Percentiles rank a stretch among this genome's conserved stretches.
Evolutionary conservation across 2,113 vertebrate genomes (phyloP).

Genomic region (Taurulus bubalis): DNA sequence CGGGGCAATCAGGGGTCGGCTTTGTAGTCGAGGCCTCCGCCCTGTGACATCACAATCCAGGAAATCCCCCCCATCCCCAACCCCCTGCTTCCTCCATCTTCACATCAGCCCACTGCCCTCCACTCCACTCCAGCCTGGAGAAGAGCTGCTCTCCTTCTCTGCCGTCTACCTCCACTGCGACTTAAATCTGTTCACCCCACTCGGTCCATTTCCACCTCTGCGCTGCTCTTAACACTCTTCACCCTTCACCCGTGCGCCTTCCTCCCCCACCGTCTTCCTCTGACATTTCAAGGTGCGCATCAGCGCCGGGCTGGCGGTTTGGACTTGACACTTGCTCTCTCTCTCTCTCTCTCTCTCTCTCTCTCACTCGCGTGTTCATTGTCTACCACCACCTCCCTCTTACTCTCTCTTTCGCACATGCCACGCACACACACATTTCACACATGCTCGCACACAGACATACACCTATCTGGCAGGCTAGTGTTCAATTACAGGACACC

Average conservation of each 20-base stretch:
- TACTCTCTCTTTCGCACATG: conserved; percentile 27
- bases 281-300: conserved; percentile 51
- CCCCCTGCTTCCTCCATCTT: conserved; percentile 6
- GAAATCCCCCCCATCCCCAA: conserved; percentile 12
- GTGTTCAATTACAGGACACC: conserved; percentile 43
- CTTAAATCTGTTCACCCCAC: conserved; percentile 25
- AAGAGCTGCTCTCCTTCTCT: conserved; percentile 28
- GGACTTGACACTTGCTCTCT: conserved; percentile 31
- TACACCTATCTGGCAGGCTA: conserved; percentile 27
- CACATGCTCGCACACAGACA: conserved; percentile 28
- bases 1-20: conserved; percentile 32
- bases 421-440: conserved; percentile 37
- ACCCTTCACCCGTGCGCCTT: conserved; percentile 13
- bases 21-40: conserved; percentile 37
- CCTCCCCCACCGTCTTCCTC: neutral
- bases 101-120: conserved; percentile 16
- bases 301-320: conserved; percentile 19
- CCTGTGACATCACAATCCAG: conserved; percentile 43
- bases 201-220: conserved; percentile 20
- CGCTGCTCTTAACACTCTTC: conserved; percentile 31
- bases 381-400: conserved; percentile 19
- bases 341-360: conserved; percentile 18
- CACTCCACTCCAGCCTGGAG: conserved; percentile 14
- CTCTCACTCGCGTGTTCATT: conserved; percentile 18
- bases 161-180: conserved; percentile 7